Base-by-base conservation (phyloP, 2,888 invertebrate genomes). In the Hypsopygia costalis region DNA sequence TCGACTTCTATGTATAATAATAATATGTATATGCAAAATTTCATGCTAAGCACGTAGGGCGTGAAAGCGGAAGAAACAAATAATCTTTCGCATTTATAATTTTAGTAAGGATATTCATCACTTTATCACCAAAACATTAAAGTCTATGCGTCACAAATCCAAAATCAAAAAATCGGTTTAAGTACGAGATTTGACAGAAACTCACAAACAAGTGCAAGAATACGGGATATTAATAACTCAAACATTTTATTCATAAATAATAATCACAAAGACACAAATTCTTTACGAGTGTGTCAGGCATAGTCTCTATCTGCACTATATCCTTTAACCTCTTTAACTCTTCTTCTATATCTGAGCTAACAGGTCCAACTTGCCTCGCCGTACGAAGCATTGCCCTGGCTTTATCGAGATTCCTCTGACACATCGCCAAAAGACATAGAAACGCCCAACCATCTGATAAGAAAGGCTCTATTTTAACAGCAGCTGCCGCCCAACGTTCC, bases 371-470 rank as follows among this genome's bases (percentile, higher is more conserved):
- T 51, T 88, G 82, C 22, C 64, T 67, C 0, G 85, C 79, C 3
- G 87, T 83, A 5, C 83, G 77, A 1, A 85, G 50, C 74, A 85
- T 71, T 1, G 65, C 56, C 32, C 69, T 67, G 1, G 82, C 85
- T 49, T 71, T 79, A 6, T 79, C 59, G 1, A 76, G 11, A 12
- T 80, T 58, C 33, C 61, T 66, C 27, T 76, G 68, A 32, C 67
- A 56, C 65, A 85, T 72, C 6, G 81, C 81, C 27, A 85, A 49
- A 10, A 81, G 34, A n/a, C 77, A 72, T 46, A 88, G 49, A 46
- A 81, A 57, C 1, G 81, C 85, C 88, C 88, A 88, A 0, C 75
- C 88, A 52, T 88, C 83, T 2, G 87, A 67, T 20, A 87, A 54
- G 16, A 72, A 51, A 1, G 87, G 83, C 46, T 87, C 88, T 11